Conservation (phyloP, 2,113 vertebrate genomes). For the Vidua chalybeata region DNA sequence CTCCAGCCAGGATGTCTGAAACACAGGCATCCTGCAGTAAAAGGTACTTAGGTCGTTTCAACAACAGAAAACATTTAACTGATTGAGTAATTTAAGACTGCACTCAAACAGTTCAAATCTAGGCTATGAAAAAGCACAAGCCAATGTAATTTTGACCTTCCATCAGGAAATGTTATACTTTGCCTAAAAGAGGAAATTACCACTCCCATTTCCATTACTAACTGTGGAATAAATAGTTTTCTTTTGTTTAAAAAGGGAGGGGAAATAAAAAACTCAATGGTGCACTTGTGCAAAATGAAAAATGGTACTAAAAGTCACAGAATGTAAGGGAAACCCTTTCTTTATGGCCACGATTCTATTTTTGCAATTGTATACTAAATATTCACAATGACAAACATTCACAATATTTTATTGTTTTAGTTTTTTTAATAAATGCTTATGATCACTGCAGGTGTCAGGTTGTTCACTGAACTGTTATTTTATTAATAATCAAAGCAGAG, state of each 20-base stretch:
- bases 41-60: neutral
- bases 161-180: neutral
- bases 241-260: neutral
- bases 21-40: neutral
- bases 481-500: neutral
- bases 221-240: neutral
- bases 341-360: neutral
- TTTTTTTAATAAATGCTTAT: neutral
- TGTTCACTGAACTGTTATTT: neutral
- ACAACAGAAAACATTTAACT: neutral
- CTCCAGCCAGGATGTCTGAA: neutral
- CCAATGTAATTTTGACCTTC: neutral
- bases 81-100: neutral
- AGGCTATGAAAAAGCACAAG: neutral
- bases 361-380: neutral
- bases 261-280: neutral
- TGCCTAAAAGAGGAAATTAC: slow-evolving; percentile 9
- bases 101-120: neutral
- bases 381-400: neutral
- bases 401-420: neutral
- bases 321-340: neutral
- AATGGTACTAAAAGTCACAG: neutral
- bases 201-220: slow-evolving; percentile 9
- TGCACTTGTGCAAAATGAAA: neutral
- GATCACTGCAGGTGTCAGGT: neutral